Base-by-base conservation (phyloP, 2,888 invertebrate genomes). In the Cephonodes hylas region DNA sequence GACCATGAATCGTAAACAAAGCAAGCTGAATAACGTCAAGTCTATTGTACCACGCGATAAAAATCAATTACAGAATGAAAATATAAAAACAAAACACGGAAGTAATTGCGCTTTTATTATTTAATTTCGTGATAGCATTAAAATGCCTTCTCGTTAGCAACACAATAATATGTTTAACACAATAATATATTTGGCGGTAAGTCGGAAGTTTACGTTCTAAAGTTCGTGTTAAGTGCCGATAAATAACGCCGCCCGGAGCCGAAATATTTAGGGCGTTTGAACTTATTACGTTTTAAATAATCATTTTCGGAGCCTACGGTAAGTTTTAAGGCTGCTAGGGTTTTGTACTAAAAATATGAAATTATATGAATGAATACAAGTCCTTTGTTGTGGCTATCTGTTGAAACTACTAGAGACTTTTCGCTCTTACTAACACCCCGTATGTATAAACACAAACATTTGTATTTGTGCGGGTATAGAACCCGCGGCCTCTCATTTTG, bases 151-250 rank as follows among this genome's bases (percentile, higher is more conserved):
- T 22, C 46, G 34, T 46, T 59, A 38, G 59, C 31, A 6, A 46
- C 44, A 45, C 22, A 23, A 22, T 23, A 59, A 31, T 22, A 23
- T 53, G 53, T 53, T 53, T 31, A 53, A 53, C 53, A 31, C 6
- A 31, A 53, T 23, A 27, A 18, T 46, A 59, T 59, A 46, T 59
- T 45, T 59, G 22, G 8, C 31, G 46, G 23, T 15, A 59, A 23
- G 59, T 59, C 22, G 46, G 59, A 59, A 59, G 46, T 42, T 58
- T 42, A 23, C 22, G 22, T 22, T 59, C 46, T 10, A 22, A 34
- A 59, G 22, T 59, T 45, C 59, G 59, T 59, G 59, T 46, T 59
- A 59, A 59, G 59, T 46, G 31, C 31, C 31, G n/a, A 53, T 53
- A 53, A 31, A 53, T 53, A 53, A 53, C 18, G 53, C 18, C 27